These are phyloP conservation scores for Hippocampus guttulatus DNA, from an alignment of 2,113 vertebrate species.

Conservation along the genomic window DNA sequence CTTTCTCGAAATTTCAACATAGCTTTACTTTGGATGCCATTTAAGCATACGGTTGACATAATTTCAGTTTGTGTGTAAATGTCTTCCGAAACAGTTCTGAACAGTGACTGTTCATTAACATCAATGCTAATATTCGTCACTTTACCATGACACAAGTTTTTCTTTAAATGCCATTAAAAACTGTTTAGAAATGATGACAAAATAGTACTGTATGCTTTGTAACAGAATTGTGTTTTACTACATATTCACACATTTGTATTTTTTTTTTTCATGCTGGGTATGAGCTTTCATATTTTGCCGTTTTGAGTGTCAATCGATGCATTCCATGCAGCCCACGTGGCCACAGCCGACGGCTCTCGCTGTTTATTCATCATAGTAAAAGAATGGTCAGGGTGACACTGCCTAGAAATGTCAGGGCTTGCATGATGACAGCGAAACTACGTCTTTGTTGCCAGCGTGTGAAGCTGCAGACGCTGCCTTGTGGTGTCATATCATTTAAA, in stretches of 20 bases:
- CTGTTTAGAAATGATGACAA: neutral
- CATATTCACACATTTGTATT: neutral
- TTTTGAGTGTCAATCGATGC: neutral
- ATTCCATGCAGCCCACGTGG: slow-evolving; percentile 2
- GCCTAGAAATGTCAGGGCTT: slow-evolving; percentile 35
- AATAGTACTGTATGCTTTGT: neutral
- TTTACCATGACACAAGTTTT: neutral
- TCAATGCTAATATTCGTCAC: too few species aligned
- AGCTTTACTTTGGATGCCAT: too few species aligned
- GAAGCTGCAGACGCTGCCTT: neutral
- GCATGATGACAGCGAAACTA: slow-evolving; percentile 8
- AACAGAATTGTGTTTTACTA: neutral
- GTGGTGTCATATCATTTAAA: slow-evolving; percentile 13
- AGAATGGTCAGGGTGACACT: slow-evolving; percentile 40
- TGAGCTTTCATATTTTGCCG: neutral
- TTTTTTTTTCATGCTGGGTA: neutral
- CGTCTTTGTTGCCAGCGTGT: slow-evolving; percentile 30
- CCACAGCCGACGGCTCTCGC: slow-evolving; percentile 22
- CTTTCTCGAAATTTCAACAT: too few species aligned
- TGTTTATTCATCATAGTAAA: slow-evolving; percentile 36
- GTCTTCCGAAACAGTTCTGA: neutral
- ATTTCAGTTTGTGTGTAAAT: too few species aligned
- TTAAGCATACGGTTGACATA: too few species aligned
- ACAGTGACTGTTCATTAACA: neutral
- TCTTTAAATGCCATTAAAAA: neutral